Percentiles rank a stretch among this genome's conserved stretches.
These are phyloP conservation scores for Ailuropoda melanoleuca DNA, from an alignment of 2,113 vertebrate species.

Conservation along the genomic window DNA sequence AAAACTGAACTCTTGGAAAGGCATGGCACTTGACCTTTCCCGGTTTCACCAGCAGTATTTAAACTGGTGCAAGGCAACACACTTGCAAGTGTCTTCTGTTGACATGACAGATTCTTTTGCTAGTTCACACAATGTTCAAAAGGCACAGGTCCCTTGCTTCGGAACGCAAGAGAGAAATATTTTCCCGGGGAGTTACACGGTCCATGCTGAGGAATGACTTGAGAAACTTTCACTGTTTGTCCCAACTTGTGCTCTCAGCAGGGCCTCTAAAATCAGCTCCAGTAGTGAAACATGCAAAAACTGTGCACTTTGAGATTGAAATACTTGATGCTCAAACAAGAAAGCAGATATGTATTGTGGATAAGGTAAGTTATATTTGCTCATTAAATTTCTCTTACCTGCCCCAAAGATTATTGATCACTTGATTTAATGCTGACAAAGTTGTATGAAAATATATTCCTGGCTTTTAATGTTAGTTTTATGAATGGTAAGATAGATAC, in stretches of 20 bases:
- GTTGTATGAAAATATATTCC: neutral
- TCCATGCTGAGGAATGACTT: constrained; percentile 69
- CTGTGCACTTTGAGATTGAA: constrained; percentile 87
- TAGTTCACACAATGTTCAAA: constrained; percentile 78
- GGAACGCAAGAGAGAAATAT: constrained; percentile 59
- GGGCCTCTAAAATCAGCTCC: constrained; percentile 76
- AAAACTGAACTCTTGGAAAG: constrained; percentile 83
- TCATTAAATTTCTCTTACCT: neutral
- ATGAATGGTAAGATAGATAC: neutral
- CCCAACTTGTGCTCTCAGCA: constrained; percentile 82
- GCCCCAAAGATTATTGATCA: neutral
- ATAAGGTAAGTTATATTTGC: constrained; percentile 85
- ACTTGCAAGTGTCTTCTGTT: constrained; percentile 68
- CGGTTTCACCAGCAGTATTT: constrained; percentile 76
- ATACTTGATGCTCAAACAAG: constrained; percentile 87
- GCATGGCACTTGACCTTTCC: constrained; percentile 84
- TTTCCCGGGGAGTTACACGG: constrained; percentile 61
- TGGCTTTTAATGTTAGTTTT: neutral
- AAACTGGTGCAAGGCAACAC: constrained; percentile 71
- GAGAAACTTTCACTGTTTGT: constrained; percentile 81
- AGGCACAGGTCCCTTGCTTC: constrained; percentile 70
- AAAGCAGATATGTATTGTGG: constrained; percentile 87
- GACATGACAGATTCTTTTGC: constrained; percentile 71
- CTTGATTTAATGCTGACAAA: neutral
- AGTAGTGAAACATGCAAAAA: constrained; percentile 81